phyloP scores from a whole-genome alignment of 2,888 invertebrate species.

The Andricus curvator region DNA sequence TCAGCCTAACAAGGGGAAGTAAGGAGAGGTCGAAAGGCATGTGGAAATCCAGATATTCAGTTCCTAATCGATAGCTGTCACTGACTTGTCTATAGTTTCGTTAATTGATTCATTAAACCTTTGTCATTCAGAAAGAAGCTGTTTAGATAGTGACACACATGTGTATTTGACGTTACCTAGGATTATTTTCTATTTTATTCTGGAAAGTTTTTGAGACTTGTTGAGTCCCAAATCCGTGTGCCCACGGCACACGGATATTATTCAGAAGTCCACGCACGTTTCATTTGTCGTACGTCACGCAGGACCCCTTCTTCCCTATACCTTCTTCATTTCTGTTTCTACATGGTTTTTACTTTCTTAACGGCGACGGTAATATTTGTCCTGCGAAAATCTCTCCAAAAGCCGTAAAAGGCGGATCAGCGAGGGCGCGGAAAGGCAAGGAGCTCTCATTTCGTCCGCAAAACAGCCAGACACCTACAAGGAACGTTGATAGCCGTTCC shows the following conservation, averaged over 20 bases:
- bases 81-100: no score
- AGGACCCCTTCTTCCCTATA: neutral
- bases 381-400: neutral
- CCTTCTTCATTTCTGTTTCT: neutral
- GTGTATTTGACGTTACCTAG: no score
- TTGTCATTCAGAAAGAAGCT: no score
- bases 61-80: no score
- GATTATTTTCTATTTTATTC: neutral
- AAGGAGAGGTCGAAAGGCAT: no score
- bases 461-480: neutral
- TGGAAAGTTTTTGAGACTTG: no score
- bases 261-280: neutral
- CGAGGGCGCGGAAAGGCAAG: neutral
- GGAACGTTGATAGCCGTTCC: neutral
- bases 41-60: no score
- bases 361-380: neutral
- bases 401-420: constrained; percentile 5
- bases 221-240: neutral
- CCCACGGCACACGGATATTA: no score
- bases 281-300: neutral
- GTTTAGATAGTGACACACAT: no score
- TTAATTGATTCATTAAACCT: no score
- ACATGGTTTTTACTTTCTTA: neutral
- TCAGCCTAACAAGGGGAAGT: no score
- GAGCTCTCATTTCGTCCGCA: neutral